Evolutionary conservation across 1,140 invertebrate species (phyloP), one percentile per base, ranked within the genome.

Genomic region (Antheraea pernyi): DNA sequence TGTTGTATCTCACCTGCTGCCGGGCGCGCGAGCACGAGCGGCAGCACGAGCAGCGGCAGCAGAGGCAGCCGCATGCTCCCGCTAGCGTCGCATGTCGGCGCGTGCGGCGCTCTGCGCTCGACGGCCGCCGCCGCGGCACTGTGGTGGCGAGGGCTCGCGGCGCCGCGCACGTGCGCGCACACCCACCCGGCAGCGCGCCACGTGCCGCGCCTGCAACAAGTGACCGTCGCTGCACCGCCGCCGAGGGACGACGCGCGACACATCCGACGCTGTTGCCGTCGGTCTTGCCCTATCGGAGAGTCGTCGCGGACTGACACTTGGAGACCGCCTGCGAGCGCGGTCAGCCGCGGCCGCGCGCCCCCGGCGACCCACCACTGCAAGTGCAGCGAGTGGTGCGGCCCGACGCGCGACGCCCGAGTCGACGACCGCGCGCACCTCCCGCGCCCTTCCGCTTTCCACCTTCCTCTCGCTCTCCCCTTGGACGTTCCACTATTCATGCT

Each of bases 1-100:
- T 19, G 60, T 61, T 8, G 30, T 58, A 36, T 64, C 80, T 88
- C 72, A 91, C 89, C 89, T 86, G 83, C 84, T 76, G 86, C 86
- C 82, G 88, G 88, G 81, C 84, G 85, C 80, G 85, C 86, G 70
- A 90, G 85, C 83, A 88, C 80, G 80, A 91, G 85, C 81, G 86
- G 82, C 86, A 90, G 85, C 82, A 89, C 82, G 76, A 89, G 80
- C 76, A 91, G 84, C 84, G 85, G 86, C 83, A 91, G 84, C 82
- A 89, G 76, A 65, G 86, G 86, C 83, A 88, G 80, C 81, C 83
- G 87, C 87, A 91, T 90, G 86, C 83, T 84, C 78, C 76, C 73
- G 76, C 80, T 86, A 83, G 73, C 80, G 80, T 79, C 74, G 84
- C 87, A 88, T 88, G 83, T 75, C 83, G 86, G 87, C 86, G 86